Conservation (phyloP, 2,797 vertebrate species). For the Pempheris klunzingeri region DNA sequence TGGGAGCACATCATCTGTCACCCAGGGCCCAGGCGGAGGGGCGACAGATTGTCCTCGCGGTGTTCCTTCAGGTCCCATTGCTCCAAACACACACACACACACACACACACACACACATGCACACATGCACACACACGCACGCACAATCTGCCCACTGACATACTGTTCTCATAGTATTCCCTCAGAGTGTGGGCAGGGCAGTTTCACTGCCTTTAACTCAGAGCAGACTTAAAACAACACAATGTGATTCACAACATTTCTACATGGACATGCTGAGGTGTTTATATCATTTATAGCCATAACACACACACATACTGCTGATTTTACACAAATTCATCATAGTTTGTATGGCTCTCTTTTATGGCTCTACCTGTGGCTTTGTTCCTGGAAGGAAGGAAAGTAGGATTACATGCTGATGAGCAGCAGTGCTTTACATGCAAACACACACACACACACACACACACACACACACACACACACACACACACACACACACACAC, state of each 20-base stretch:
- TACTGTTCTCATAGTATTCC: constrained; percentile 69
- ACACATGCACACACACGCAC: constrained; percentile 32
- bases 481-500: neutral
- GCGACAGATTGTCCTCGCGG: constrained; percentile 82
- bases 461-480: constrained; percentile 4
- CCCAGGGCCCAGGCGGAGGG: constrained; percentile 79
- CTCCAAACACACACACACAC: constrained; percentile 58
- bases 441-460: constrained; percentile 1
- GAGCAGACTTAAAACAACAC: constrained; percentile 45
- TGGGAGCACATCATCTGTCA: constrained; percentile 86
- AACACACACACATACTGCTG: neutral
- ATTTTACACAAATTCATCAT: constrained; percentile 2
- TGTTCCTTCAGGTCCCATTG: constrained; percentile 82
- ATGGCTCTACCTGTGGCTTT: constrained; percentile 10
- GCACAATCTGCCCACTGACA: constrained; percentile 69
- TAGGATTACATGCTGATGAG: constrained; percentile 22
- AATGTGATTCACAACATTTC: constrained; percentile 26
- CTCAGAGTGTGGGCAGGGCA: constrained; percentile 46
- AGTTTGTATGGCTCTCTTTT: constrained; percentile 12
- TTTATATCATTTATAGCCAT: constrained; percentile 1
- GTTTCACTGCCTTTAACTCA: constrained; percentile 54
- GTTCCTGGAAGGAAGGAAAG: constrained; percentile 25
- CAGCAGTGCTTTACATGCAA: too few species aligned
- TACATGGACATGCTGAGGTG: constrained; percentile 11
- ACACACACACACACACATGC: constrained; percentile 30